A percentile compares a stretch with the other conserved stretches of the same genome.
Evolutionary conservation across 2,113 vertebrate species (phyloP).

Genomic region (Ploceus nigricollis): DNA sequence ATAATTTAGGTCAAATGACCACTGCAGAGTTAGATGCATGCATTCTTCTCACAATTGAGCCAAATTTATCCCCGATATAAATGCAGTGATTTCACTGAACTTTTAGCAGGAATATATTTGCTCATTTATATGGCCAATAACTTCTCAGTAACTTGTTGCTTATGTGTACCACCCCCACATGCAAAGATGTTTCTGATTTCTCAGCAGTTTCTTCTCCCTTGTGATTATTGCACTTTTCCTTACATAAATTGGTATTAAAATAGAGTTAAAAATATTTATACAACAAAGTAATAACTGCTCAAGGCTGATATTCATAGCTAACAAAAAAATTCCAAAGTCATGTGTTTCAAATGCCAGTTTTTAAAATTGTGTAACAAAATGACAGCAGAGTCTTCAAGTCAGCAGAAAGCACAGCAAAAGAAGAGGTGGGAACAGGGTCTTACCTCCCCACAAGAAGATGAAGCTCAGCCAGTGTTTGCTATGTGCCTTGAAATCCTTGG

Average conservation of each 20-base stretch:
- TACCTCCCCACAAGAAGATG: background rate
- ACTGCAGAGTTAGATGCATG: background rate
- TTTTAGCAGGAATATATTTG: background rate
- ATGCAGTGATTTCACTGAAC: background rate
- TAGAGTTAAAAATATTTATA: background rate
- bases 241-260: background rate
- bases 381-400: background rate
- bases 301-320: background rate
- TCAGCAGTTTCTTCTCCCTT: background rate
- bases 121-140: background rate
- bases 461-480: background rate
- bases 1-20: conserved; percentile 33
- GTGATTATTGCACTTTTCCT: background rate
- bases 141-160: background rate
- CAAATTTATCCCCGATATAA: background rate
- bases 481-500: background rate
- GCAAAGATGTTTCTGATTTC: background rate
- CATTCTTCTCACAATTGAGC: background rate
- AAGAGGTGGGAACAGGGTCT: background rate
- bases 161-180: background rate
- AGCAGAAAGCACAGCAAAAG: background rate
- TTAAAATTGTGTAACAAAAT: background rate
- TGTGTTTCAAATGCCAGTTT: background rate
- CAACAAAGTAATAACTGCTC: background rate
- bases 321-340: background rate